Base-by-base conservation (phyloP, 2,797 vertebrate species). In the Fundulus diaphanus region DNA sequence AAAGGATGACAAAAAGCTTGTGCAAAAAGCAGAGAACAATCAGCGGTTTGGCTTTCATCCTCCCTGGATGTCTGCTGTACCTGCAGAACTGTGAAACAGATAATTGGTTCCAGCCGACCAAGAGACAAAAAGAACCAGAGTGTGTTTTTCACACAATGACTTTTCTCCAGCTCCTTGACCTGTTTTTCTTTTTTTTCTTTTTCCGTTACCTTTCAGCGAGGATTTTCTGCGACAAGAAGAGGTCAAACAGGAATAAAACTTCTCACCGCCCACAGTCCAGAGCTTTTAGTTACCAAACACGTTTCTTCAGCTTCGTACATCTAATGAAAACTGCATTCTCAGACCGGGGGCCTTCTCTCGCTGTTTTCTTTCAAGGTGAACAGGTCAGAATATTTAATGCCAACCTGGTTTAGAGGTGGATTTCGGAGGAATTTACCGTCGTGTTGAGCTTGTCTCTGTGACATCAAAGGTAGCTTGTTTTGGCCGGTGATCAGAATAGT, bases 331-430 rank as follows among this genome's bases (percentile, higher is more conserved):
- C 12, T 37, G 4, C 9, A 24, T 13, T 65, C 13, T 22, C 37
- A 22, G 59, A 37, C 18, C 6, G 22, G 35, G 42, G 35, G 5
- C 37, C 4, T 40, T 48, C 16, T 48, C 15, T 65, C 20, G 40
- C 40, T 22, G 6, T 65, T 65, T 65, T 13, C 9, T 40, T 40
- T 40, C 35, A 40, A 65, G 12, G 61, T 65, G 61, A 40, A 65
- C 31, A 65, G n/a, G n/a, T n/a, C n/a, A n/a, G n/a, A 40, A 65
- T 40, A 65, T 65, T 40, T 65, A 40, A 65, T 65, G 61, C 61
- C 20, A 37, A 49, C 66, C 51, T 82, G 71, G 85, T 81, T 84
- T 85, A 74, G 2, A 65, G 35, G n/a, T n/a, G 46, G 68, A 74
- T 35, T 78, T 76, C 0, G 2, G 33, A 42, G 15, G 68, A 81